Percentiles rank a stretch among this genome's conserved stretches.
phyloP scores from a whole-genome alignment of 2,113 vertebrate species.

The Catharus fuscescens region DNA sequence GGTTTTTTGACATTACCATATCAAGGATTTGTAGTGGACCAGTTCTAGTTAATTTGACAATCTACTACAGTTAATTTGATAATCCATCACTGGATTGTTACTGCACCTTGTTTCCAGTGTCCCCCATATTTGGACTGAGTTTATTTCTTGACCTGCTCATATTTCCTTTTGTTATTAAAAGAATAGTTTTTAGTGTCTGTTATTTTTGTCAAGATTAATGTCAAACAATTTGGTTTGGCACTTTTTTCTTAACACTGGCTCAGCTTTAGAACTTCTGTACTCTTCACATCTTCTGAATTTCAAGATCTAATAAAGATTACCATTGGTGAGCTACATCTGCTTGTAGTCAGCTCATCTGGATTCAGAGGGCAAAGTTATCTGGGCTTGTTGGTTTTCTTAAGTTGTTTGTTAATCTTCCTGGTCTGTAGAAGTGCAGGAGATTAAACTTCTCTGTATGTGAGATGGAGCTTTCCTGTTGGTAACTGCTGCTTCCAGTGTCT shows the following conservation, averaged over 20 bases:
- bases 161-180: not conserved
- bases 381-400: not conserved
- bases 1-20: rapidly evolving
- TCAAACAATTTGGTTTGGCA: not conserved
- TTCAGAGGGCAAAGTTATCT: not conserved
- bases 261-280: not conserved
- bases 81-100: not conserved
- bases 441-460: not conserved
- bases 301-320: not conserved
- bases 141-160: not conserved
- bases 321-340: not conserved
- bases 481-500: not conserved
- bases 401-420: not conserved
- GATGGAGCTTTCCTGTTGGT: not conserved
- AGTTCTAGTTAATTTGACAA: not conserved
- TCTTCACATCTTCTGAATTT: not conserved
- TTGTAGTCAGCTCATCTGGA: not conserved
- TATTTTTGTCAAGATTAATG: not conserved
- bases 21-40: not conserved
- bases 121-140: rapidly evolving
- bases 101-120: not conserved
- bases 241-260: not conserved
- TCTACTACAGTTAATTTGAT: not conserved
- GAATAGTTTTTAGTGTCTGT: not conserved
- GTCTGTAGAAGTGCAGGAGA: not conserved